These are phyloP conservation scores for Oreohelix idahoensis DNA, from an alignment of 1,140 invertebrate species.

Conservation along the genomic window DNA sequence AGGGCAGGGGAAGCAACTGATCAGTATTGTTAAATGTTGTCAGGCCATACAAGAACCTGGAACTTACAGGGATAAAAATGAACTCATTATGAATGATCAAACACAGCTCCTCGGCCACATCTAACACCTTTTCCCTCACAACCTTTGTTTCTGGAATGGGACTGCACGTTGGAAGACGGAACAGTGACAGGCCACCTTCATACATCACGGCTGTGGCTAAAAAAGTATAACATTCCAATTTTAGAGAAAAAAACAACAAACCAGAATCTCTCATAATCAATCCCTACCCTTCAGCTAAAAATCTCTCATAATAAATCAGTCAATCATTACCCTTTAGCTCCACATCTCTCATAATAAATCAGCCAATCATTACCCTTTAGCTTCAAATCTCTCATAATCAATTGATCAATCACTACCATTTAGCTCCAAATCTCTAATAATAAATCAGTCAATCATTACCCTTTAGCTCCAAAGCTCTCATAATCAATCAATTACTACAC, in stretches of 20 bases:
- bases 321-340: no score
- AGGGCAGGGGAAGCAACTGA: not conserved
- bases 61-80: conserved; percentile 36
- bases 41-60: not conserved
- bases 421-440: no score
- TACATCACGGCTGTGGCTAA: conserved; percentile 13
- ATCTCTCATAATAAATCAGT: not conserved
- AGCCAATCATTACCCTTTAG: no score
- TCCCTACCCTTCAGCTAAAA: no score
- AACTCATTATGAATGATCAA: conserved; percentile 31
- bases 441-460: no score
- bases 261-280: no score
- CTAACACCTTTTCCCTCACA: conserved; percentile 31
- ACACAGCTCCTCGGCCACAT: conserved; percentile 30
- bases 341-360: no score
- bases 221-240: not conserved
- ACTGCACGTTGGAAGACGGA: not conserved
- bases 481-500: no score
- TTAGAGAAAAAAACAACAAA: no score
- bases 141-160: conserved; percentile 5
- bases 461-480: no score
- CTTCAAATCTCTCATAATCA: no score
- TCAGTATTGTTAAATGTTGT: not conserved
- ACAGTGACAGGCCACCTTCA: conserved; percentile 15
- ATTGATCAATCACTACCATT: no score